Base-by-base conservation (phyloP, 2,113 vertebrate species). In the Odontesthes bonariensis region DNA sequence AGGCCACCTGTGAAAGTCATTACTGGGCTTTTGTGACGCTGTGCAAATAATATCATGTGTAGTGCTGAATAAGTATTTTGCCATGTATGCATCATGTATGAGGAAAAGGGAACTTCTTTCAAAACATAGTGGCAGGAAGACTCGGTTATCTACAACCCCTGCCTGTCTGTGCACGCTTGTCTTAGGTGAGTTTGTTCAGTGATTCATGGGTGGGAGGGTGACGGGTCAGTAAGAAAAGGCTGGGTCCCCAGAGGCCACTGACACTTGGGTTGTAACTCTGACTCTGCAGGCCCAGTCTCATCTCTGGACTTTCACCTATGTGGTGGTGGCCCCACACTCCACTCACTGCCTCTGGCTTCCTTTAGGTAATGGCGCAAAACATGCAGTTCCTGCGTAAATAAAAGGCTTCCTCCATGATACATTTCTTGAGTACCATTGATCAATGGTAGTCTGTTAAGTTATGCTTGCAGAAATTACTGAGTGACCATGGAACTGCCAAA, bases 211-310 rank as follows among this genome's bases (percentile, higher is more conserved):
- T 23, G 46, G 59, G 10, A 75, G 77, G 49, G 70, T 86, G 72
- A 83, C 10, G 44, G 90, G 86, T 91, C 90, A 91, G 56, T 70
- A 17, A 77, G 73, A 71, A 75, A 76, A 67, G 60, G 27, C 27
- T 49, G 22, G 22, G 73, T 82, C 75, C 80, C 88, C 77, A 57
- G 46, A 79, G 86, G 90, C 66, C 60, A 56, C 70, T 72, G 64
- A 74, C 61, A 79, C 66, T 77, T 14, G 47, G 65, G 53, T 59
- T 89, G 40, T 78, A 81, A 79, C 61, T 77, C 69, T 70, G 69
- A 69, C 69, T 73, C 63, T 77, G 46, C 80, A 82, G 76, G 76
- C 74, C 83, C 71, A 55, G 52, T 77, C 58, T 73, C 63, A 73
- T 77, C 72, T 74, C 78, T 63, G 77, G 73, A 79, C 79, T 89